Evolutionary conservation across 2,888 invertebrate species (phyloP).

Genomic region (Drosophila tanythrix): DNA sequence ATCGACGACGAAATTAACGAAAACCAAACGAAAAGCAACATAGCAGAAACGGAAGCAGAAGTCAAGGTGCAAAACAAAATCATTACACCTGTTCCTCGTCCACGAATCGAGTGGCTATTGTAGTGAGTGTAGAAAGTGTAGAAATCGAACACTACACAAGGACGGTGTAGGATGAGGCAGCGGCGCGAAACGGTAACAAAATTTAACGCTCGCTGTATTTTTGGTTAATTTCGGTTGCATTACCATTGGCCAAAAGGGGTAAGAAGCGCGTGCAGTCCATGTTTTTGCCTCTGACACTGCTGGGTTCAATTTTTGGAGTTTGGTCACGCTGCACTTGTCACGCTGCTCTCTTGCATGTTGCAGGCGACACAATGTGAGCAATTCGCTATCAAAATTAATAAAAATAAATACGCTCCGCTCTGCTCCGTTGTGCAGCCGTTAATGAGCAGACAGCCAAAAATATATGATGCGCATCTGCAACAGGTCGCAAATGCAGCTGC

Average conservation of each 20-base stretch:
- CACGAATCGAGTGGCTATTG: slow-evolving; percentile 7
- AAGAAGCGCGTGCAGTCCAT: slow-evolving; percentile 30
- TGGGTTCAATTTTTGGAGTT: slow-evolving; percentile 47
- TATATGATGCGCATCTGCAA: slow-evolving; percentile 61
- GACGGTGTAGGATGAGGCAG: slow-evolving; percentile 9
- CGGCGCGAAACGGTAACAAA: slow-evolving; percentile 28
- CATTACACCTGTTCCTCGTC: slow-evolving; percentile 79
- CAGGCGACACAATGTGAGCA: slow-evolving; percentile 52
- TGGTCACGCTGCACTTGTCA: slow-evolving; percentile 60
- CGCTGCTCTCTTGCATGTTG: slow-evolving; percentile 55
- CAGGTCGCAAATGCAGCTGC: slow-evolving; percentile 54
- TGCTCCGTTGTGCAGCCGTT: slow-evolving; percentile 47
- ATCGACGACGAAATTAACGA: slow-evolving; percentile 47
- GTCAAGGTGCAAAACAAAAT: slow-evolving; percentile 80
- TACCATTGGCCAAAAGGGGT: slow-evolving; percentile 37
- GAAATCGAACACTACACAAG: slow-evolving; percentile 52
- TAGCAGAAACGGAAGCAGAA: slow-evolving; percentile 65
- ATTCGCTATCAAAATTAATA: slow-evolving; percentile 70
- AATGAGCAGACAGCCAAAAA: slow-evolving; percentile 62
- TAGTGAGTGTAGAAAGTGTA: slow-evolving; percentile 67
- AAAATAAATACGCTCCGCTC: slow-evolving; percentile 57
- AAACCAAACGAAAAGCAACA: slow-evolving; percentile 23
- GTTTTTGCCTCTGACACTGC: not conserved
- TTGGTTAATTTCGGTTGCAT: slow-evolving; percentile 43
- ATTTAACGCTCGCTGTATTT: slow-evolving; percentile 53